A percentile compares a stretch with the other conserved stretches of the same genome.
Evolutionary conservation across 2,888 invertebrate genomes (phyloP).

Genomic region (Tineola bisselliella): DNA sequence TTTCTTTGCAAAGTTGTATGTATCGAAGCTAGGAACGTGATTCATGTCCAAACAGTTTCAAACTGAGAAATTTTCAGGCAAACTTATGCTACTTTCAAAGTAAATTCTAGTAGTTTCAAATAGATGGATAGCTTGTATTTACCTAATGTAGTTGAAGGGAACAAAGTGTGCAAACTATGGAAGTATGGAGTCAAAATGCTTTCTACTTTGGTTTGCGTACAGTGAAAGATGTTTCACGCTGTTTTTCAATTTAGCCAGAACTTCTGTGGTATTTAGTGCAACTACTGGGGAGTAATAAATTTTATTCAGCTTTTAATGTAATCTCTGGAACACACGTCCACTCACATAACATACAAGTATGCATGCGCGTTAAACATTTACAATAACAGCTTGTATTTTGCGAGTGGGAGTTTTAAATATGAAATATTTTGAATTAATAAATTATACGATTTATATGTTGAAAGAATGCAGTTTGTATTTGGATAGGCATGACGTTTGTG

Average conservation of each 20-base stretch:
- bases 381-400: background rate
- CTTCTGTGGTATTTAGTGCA: background rate
- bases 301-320: conserved; percentile 3
- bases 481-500: no score
- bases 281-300: background rate
- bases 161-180: conserved; percentile 4
- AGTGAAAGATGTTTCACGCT: background rate
- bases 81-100: conserved; percentile 9
- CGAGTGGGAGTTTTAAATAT: background rate
- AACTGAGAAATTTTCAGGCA: conserved; percentile 3
- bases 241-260: background rate
- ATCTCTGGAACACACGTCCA: background rate
- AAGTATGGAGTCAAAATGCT: background rate
- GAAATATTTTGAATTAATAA: background rate
- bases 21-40: conserved; percentile 3
- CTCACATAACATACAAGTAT: background rate
- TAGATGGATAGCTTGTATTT: conserved; percentile 11
- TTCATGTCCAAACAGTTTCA: conserved; percentile 7
- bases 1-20: background rate
- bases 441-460: no score
- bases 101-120: conserved; percentile 7
- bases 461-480: no score
- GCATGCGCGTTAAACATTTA: background rate
- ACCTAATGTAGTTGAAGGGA: conserved; percentile 7
- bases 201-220: background rate